phyloP scores from a whole-genome alignment of 2,888 invertebrate genomes.

The Melanophora roralis region DNA sequence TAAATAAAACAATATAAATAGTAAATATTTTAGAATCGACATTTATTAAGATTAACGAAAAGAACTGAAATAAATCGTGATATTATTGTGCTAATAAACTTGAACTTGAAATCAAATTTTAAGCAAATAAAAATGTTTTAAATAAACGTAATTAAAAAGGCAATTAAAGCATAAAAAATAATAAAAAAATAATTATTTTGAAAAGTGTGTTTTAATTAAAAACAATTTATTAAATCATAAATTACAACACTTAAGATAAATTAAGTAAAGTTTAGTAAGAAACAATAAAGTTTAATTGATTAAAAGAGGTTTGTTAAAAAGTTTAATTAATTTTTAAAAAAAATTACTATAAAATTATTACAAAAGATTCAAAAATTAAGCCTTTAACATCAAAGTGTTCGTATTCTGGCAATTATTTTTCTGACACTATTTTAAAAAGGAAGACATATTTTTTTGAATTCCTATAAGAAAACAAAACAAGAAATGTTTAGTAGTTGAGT shows the following conservation, averaged over 20 bases:
- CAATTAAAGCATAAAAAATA: not conserved
- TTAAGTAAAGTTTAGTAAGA: too few species aligned
- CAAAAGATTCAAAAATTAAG: too few species aligned
- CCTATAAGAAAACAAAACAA: not conserved
- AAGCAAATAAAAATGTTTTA: not conserved
- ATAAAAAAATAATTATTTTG: not conserved
- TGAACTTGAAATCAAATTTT: constrained; percentile 34
- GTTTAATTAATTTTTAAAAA: not conserved
- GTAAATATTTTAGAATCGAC: not conserved
- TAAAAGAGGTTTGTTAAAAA: not conserved
- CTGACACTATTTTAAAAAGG: too few species aligned
- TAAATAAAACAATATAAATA: not conserved
- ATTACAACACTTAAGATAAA: too few species aligned
- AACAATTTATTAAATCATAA: too few species aligned
- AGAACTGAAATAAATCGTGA: constrained; percentile 41
- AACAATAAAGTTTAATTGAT: not conserved
- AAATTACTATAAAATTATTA: not conserved
- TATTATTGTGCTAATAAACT: constrained; percentile 27
- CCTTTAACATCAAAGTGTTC: too few species aligned
- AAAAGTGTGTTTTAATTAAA: too few species aligned
- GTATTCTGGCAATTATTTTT: too few species aligned
- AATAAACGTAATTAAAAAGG: not conserved
- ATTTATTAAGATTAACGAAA: constrained; percentile 4
- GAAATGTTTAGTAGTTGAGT: not conserved
- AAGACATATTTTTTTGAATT: too few species aligned